phyloP scores from a whole-genome alignment of 1,140 invertebrate genomes.

The Drosophila bocqueti region DNA sequence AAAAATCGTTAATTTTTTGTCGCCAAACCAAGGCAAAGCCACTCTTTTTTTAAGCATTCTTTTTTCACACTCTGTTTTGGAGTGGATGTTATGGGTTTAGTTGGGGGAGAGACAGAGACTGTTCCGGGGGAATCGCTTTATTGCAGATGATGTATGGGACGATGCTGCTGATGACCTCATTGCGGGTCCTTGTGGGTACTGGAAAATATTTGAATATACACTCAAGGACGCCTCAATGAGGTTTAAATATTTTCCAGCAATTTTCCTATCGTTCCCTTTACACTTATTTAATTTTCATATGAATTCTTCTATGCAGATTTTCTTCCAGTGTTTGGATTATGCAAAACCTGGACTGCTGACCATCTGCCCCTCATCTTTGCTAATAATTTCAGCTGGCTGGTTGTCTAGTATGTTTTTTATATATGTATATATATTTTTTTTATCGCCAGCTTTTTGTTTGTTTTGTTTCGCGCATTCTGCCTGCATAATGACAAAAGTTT shows the following conservation, averaged over 20 bases:
- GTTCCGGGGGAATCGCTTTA: constrained; percentile 30
- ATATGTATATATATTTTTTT: constrained; percentile 3
- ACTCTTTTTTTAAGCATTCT: constrained; percentile 10
- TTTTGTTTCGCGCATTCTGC: constrained; percentile 45
- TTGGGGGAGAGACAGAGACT: constrained; percentile 15
- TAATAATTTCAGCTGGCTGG: constrained; percentile 76
- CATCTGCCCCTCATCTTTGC: constrained; percentile 65
- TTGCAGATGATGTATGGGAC: constrained; percentile 47
- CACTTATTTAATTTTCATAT: too few relatives aligned
- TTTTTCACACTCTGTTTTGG: constrained; percentile 22
- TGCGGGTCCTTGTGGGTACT: constrained; percentile 6
- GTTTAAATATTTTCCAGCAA: not conserved
- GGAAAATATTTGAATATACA: constrained; percentile 4
- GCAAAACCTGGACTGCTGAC: constrained; percentile 36
- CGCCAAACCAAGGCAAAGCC: constrained; percentile 40
- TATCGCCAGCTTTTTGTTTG: constrained; percentile 37
- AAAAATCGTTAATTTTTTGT: constrained; percentile 45
- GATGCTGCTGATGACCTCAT: constrained; percentile 37
- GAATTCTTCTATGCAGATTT: not conserved
- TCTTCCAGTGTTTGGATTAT: constrained; percentile 24
- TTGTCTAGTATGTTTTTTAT: constrained; percentile 50
- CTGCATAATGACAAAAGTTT: constrained; percentile 83
- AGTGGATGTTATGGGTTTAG: constrained; percentile 34
- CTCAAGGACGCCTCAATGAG: not conserved
- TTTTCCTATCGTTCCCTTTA: not conserved